Conservation (phyloP, 1,140 invertebrate species). For the Drosophila watanabei region DNA sequence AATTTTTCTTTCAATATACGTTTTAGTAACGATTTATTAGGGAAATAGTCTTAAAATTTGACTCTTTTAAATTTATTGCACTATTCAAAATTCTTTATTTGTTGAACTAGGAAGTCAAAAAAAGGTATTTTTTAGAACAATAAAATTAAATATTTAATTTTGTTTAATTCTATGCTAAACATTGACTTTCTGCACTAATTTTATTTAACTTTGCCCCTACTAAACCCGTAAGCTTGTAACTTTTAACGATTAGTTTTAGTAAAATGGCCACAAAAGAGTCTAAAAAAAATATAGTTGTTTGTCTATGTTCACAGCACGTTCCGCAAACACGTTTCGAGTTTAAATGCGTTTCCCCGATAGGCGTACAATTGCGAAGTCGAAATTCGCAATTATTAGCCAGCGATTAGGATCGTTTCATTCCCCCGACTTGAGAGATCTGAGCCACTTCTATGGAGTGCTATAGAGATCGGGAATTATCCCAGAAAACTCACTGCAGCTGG, state of each 20-base stretch:
- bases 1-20: too few species aligned
- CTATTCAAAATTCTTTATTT: too few species aligned
- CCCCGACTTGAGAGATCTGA: constrained; percentile 13
- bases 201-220: background rate
- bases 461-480: background rate
- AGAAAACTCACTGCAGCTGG: constrained; percentile 77
- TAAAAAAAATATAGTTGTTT: constrained; percentile 25
- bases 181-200: background rate
- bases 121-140: too few species aligned
- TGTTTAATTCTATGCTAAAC: too few species aligned
- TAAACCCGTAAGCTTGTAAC: background rate
- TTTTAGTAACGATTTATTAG: too few species aligned
- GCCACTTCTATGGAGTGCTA: background rate
- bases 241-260: background rate
- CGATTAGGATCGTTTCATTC: constrained; percentile 45
- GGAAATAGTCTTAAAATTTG: too few species aligned
- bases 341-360: constrained; percentile 12
- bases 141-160: too few species aligned
- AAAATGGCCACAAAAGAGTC: background rate
- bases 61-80: too few species aligned
- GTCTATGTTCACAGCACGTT: constrained; percentile 15
- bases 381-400: constrained; percentile 24
- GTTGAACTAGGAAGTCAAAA: too few species aligned
- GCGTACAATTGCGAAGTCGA: constrained; percentile 11
- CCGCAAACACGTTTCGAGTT: constrained; percentile 21